Conservation (phyloP, 2,113 vertebrate species). For the Heterotis niloticus region DNA sequence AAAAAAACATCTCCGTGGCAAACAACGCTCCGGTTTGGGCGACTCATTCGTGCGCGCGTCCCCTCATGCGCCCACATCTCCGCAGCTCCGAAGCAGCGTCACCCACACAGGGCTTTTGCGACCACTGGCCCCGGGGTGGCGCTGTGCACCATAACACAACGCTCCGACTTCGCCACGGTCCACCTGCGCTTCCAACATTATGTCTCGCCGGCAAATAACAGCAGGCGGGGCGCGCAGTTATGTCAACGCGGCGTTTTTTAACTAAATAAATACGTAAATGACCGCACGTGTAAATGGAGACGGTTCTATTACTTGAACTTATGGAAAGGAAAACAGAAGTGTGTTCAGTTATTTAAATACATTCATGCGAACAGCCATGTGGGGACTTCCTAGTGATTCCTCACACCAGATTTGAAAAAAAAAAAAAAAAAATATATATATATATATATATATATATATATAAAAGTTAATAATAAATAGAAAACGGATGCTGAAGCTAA, state of each 20-base stretch:
- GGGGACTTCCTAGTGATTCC: too few species aligned
- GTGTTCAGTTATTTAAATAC: too few species aligned
- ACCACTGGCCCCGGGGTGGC: slow-evolving; percentile 79
- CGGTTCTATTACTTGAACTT: background rate
- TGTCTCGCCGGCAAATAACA: background rate
- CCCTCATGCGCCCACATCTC: background rate
- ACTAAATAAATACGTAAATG: background rate
- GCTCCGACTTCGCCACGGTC: background rate
- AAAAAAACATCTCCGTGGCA: background rate
- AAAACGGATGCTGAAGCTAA: background rate
- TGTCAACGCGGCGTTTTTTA: background rate
- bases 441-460: background rate
- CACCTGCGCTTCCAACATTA: background rate
- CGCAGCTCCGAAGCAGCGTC: background rate
- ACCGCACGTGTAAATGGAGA: background rate
- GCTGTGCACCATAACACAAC: slow-evolving; percentile 77
- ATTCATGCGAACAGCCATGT: too few species aligned
- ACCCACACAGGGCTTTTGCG: slow-evolving; percentile 48
- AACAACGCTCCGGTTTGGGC: too few species aligned
- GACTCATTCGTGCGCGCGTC: too few species aligned
- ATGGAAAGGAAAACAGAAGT: too few species aligned
- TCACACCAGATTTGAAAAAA: too few species aligned
- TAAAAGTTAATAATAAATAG: background rate
- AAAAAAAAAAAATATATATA: background rate
- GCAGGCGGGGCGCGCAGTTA: background rate